A percentile compares a stretch with the other conserved stretches of the same genome.
Conservation (phyloP, 2,888 invertebrate species). For the Apamea epomidion region DNA sequence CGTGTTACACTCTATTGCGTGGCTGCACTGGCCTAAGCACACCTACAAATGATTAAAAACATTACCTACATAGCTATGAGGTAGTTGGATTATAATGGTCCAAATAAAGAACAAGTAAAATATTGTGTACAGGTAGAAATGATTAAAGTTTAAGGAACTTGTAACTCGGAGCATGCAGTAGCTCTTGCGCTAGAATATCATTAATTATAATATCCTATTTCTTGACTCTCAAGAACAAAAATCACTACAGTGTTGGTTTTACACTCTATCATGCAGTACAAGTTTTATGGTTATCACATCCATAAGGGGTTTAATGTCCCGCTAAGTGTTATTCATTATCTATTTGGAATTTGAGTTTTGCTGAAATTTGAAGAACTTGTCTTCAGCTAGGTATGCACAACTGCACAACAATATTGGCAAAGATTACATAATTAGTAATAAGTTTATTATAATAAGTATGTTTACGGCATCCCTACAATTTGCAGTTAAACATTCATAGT, state of each 20-base stretch:
- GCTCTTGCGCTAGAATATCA: not conserved
- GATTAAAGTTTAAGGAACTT: not conserved
- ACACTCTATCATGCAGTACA: not conserved
- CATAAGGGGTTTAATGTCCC: not conserved
- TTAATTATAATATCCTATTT: not conserved
- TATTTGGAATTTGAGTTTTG: not conserved
- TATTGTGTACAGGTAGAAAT: not conserved
- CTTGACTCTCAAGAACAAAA: not conserved
- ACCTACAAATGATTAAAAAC: not conserved
- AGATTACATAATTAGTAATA: conserved; percentile 1
- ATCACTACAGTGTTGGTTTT: not conserved
- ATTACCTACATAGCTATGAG: not conserved
- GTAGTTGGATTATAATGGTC: not conserved
- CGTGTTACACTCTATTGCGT: not conserved
- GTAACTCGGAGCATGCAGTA: not conserved
- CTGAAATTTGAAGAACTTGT: not conserved
- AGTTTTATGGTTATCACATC: not conserved
- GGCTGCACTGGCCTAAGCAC: not conserved
- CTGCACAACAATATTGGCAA: not conserved
- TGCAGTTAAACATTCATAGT: not conserved
- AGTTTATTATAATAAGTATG: not conserved
- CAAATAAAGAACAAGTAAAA: not conserved
- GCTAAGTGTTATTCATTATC: not conserved
- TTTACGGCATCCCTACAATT: not conserved
- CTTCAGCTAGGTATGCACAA: too few relatives aligned